Conservation (phyloP, 1,140 invertebrate species). For the Helicoverpa armigera region DNA sequence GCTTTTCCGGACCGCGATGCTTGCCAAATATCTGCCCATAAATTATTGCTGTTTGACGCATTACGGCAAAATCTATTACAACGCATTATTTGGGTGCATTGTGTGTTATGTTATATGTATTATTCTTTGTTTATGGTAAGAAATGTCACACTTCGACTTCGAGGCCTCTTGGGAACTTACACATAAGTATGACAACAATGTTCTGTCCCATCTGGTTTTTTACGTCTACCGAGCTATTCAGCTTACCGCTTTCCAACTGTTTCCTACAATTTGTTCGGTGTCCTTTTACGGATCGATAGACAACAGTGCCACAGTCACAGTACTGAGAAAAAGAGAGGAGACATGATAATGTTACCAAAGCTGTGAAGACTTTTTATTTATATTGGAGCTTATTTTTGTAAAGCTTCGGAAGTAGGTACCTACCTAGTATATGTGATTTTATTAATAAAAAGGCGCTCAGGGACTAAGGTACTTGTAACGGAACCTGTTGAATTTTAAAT, state of each 20-base stretch:
- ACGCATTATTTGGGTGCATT: constrained; percentile 58
- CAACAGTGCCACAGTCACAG: constrained; percentile 1
- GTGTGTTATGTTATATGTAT: constrained; percentile 34
- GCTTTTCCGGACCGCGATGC: constrained; percentile 66
- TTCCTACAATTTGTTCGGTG: not conserved
- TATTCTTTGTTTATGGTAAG: not conserved
- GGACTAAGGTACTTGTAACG: too few species aligned
- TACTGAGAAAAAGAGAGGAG: not conserved
- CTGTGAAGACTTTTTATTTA: not conserved
- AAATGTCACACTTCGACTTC: not conserved
- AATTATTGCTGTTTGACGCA: constrained; percentile 81
- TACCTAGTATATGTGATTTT: too few species aligned
- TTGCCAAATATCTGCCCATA: constrained; percentile 81
- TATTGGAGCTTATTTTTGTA: too few species aligned
- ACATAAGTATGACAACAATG: too few species aligned
- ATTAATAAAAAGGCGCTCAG: too few species aligned
- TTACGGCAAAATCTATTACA: constrained; percentile 81
- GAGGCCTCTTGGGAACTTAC: too few species aligned
- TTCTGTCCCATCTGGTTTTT: not conserved
- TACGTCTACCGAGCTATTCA: not conserved
- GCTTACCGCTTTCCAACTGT: constrained; percentile 16
- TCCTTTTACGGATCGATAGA: constrained; percentile 21
- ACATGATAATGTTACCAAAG: not conserved
- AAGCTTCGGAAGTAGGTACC: too few species aligned
- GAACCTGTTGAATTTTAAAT: too few species aligned